phyloP scores from a whole-genome alignment of 2,113 vertebrate genomes.

The Plecotus auritus region DNA sequence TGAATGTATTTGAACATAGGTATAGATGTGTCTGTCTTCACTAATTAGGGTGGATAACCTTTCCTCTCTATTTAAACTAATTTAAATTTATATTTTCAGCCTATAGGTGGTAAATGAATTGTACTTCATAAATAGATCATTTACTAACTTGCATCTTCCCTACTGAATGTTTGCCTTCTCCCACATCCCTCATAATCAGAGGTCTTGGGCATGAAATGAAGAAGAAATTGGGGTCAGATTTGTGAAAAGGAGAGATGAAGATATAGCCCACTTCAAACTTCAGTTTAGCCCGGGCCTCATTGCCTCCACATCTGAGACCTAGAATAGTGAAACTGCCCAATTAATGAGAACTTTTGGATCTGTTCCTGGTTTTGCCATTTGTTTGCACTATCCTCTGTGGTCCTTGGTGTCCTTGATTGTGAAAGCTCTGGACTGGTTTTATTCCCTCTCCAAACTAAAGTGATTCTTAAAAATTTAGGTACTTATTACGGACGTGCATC shows the following conservation, averaged over 20 bases:
- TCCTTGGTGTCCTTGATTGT: background rate
- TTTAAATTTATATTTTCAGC: background rate
- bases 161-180: background rate
- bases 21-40: background rate
- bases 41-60: background rate
- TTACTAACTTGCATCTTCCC: background rate
- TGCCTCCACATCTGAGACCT: background rate
- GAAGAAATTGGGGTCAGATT: background rate
- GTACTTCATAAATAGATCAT: background rate
- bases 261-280: background rate
- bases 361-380: background rate
- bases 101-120: background rate
- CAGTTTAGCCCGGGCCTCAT: background rate
- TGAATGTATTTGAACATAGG: background rate
- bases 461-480: background rate
- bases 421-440: background rate
- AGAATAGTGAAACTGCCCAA: background rate
- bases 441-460: background rate
- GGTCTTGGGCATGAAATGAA: background rate
- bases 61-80: background rate
- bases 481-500: background rate
- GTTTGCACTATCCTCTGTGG: background rate
- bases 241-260: background rate
- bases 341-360: background rate
- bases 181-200: background rate